A percentile compares a stretch with the other conserved stretches of the same genome.
phyloP scores from a whole-genome alignment of 2,113 vertebrate genomes.

The Cryptotis parvus region DNA sequence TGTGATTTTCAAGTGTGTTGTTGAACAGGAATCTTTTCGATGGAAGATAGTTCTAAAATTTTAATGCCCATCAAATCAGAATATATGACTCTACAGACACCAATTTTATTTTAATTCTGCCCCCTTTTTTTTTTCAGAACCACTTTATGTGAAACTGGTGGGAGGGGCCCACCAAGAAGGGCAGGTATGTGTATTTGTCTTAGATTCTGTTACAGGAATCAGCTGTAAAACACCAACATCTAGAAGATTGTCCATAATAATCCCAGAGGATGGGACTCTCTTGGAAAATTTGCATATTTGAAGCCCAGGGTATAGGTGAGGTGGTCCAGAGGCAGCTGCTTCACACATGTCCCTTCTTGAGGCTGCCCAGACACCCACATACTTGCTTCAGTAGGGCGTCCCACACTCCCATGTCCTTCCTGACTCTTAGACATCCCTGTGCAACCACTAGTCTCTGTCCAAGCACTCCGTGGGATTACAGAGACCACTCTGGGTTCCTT shows the following conservation, averaged over 20 bases:
- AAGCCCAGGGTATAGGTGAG: background rate
- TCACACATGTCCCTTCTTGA: background rate
- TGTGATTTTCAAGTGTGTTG: constrained; percentile 25
- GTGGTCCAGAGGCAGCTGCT: background rate
- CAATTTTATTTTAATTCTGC: constrained; percentile 48
- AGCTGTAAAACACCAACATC: constrained; percentile 16
- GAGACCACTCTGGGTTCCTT: background rate
- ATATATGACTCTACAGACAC: constrained; percentile 32
- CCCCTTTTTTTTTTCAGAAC: background rate
- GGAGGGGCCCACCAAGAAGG: background rate
- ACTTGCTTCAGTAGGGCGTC: too few relatives aligned
- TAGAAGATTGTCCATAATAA: background rate
- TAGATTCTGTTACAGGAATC: background rate
- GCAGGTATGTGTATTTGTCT: background rate
- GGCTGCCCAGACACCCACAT: fast-evolving
- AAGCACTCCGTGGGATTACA: background rate
- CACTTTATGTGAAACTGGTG: constrained; percentile 32
- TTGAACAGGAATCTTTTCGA: constrained; percentile 38
- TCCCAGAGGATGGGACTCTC: background rate
- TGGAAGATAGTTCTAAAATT: constrained; percentile 55
- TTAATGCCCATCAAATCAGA: constrained; percentile 53
- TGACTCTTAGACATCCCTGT: background rate
- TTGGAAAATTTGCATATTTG: constrained; percentile 13
- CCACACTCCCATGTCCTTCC: background rate
- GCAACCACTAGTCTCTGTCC: background rate